phyloP scores from a whole-genome alignment of 2,888 invertebrate genomes.

The Reticulitermes lucifugus region DNA sequence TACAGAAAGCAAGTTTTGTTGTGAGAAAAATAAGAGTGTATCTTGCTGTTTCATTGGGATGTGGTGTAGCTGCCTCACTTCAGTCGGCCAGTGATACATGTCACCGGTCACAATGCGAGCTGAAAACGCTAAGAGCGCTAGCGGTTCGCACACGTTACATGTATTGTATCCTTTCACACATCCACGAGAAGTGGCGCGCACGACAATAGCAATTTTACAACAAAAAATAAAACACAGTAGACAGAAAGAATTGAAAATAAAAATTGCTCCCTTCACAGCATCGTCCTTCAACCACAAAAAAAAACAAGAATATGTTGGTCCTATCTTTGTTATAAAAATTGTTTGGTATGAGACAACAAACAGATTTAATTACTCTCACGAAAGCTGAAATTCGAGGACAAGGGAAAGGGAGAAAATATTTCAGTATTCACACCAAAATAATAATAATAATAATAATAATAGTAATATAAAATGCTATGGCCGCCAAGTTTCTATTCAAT shows the following conservation, averaged over 20 bases:
- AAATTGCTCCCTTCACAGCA: slow-evolving; percentile 33
- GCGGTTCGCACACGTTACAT: not conserved
- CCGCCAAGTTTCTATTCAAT: slow-evolving; percentile 19
- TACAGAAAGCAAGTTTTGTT: not conserved
- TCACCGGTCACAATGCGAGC: not conserved
- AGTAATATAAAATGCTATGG: slow-evolving; percentile 2
- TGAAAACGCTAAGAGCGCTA: slow-evolving; percentile 11
- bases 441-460: slow-evolving; percentile 10
- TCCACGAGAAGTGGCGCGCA: not conserved
- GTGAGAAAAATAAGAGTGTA: not conserved
- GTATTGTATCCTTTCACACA: slow-evolving; percentile 18
- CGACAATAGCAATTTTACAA: slow-evolving; percentile 39
- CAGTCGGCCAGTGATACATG: slow-evolving; percentile 2
- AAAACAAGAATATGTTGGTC: slow-evolving; percentile 37
- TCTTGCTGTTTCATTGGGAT: not conserved
- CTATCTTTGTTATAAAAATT: slow-evolving; percentile 18
- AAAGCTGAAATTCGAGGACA: slow-evolving; percentile 33
- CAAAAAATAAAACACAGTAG: slow-evolving; percentile 33
- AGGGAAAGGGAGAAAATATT: slow-evolving; percentile 19
- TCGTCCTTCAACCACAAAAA: slow-evolving; percentile 36
- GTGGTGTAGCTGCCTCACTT: not conserved
- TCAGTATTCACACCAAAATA: slow-evolving; percentile 36
- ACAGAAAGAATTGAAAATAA: slow-evolving; percentile 48
- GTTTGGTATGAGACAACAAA: slow-evolving; percentile 50
- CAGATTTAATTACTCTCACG: slow-evolving; percentile 50